These are phyloP conservation scores for Daubentonia madagascariensis DNA, from an alignment of 2,113 vertebrate species.

Conservation along the genomic window DNA sequence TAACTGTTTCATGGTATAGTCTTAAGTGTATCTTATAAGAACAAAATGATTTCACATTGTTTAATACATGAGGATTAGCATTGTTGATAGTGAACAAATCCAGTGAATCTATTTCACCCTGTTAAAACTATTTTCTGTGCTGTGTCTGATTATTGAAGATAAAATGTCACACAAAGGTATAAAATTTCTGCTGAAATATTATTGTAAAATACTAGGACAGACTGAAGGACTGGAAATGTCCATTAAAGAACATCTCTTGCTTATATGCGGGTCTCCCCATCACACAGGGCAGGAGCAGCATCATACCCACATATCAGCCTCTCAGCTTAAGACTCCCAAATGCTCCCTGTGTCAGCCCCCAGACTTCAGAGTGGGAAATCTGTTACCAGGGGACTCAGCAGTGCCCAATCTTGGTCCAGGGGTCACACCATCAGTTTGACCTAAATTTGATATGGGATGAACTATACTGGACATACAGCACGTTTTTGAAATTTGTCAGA, in stretches of 20 bases:
- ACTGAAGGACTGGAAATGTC: not conserved
- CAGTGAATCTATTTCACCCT: not conserved
- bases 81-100: not conserved
- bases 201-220: not conserved
- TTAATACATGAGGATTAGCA: not conserved
- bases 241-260: not conserved
- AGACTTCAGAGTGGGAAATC: not conserved
- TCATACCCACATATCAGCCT: not conserved
- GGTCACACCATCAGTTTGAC: not conserved
- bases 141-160: not conserved
- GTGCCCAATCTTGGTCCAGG: not conserved
- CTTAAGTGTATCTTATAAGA: not conserved
- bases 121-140: not conserved
- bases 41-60: not conserved
- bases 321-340: not conserved
- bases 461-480: not conserved
- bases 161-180: not conserved
- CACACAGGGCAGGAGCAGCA: not conserved
- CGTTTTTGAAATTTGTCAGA: not conserved
- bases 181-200: not conserved
- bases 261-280: not conserved
- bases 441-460: not conserved
- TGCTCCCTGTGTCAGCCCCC: not conserved
- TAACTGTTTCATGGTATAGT: not conserved
- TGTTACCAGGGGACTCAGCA: not conserved